Evolutionary conservation across 30 jellyfish, hydroid and myxozoan species (phyloP).

Genomic region (Morbakka virulenta): DNA sequence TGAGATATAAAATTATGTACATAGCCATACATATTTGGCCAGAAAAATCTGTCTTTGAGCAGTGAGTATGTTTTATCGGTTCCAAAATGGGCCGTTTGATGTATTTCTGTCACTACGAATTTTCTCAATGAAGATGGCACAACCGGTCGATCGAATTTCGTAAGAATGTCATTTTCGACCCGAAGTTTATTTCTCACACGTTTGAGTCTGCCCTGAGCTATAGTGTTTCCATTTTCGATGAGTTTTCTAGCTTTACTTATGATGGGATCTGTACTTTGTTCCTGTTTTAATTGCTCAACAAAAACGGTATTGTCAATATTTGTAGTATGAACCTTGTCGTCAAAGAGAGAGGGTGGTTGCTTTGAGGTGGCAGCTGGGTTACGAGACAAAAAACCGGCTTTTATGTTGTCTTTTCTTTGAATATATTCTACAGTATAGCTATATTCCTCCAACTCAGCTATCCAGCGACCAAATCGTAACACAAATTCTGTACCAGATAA

Average conservation of each 20-base stretch:
- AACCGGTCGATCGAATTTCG: conserved; percentile 51
- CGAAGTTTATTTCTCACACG: conserved; percentile 18
- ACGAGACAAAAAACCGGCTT: conserved; percentile 22
- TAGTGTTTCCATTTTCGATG: background rate
- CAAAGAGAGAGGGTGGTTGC: conserved; percentile 19
- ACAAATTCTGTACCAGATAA: too few species aligned
- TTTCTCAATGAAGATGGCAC: conserved; percentile 32
- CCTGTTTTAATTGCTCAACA: conserved; percentile 1
- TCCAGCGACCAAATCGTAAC: conserved; percentile 28
- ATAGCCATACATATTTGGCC: conserved; percentile 44
- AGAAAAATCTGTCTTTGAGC: conserved; percentile 25
- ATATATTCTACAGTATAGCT: conserved; percentile 12
- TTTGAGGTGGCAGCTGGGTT: conserved; percentile 5
- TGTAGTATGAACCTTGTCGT: conserved; percentile 7
- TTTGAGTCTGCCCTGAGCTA: conserved; percentile 22
- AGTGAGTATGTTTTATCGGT: conserved; percentile 1
- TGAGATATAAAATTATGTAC: background rate
- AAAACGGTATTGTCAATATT: background rate
- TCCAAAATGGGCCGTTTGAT: conserved; percentile 23
- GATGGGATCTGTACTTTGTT: conserved; percentile 4
- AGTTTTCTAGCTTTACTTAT: background rate
- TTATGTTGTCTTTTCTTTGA: conserved; percentile 29
- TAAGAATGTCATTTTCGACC: conserved; percentile 25
- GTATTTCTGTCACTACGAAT: conserved; percentile 2
- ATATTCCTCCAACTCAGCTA: conserved; percentile 26